Evolutionary conservation across 2,797 vertebrate genomes (phyloP).

Genomic region (Anabas testudineus): DNA sequence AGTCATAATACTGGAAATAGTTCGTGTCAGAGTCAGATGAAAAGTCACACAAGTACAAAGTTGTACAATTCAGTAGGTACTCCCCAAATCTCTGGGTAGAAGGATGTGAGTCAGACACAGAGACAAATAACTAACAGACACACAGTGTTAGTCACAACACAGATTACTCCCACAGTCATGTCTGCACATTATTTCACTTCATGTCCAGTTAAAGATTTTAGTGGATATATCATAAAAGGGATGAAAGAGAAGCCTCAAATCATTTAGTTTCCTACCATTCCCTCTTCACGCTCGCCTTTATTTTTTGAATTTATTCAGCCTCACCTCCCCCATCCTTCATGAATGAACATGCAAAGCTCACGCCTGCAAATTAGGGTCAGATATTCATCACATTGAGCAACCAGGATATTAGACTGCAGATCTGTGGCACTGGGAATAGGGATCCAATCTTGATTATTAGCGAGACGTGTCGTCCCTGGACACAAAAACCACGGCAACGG

Average conservation of each 20-base stretch:
- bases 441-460: slow-evolving; percentile 22
- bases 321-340: slow-evolving; percentile 56
- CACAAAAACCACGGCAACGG: slow-evolving; percentile 43
- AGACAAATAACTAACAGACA: no score
- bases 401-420: slow-evolving; percentile 38
- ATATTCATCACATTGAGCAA: slow-evolving; percentile 45
- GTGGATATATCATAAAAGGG: no score
- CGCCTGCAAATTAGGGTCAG: slow-evolving; percentile 73
- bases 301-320: slow-evolving; percentile 11
- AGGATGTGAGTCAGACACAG: no score
- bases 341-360: slow-evolving; percentile 54
- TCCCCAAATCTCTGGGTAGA: no score
- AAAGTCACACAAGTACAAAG: slow-evolving; percentile 2
- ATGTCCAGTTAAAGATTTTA: no score
- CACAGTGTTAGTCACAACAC: no score
- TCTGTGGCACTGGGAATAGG: slow-evolving; percentile 7
- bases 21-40: neutral
- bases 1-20: neutral
- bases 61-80: no score
- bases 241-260: no score
- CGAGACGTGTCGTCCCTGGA: slow-evolving; percentile 9
- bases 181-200: no score
- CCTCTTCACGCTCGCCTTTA: slow-evolving; percentile 13
- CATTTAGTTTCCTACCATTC: neutral
- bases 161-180: no score